A percentile compares a stretch with the other conserved stretches of the same genome.
phyloP scores from a whole-genome alignment of 2,888 invertebrate species.

The Mythimna ferrago region DNA sequence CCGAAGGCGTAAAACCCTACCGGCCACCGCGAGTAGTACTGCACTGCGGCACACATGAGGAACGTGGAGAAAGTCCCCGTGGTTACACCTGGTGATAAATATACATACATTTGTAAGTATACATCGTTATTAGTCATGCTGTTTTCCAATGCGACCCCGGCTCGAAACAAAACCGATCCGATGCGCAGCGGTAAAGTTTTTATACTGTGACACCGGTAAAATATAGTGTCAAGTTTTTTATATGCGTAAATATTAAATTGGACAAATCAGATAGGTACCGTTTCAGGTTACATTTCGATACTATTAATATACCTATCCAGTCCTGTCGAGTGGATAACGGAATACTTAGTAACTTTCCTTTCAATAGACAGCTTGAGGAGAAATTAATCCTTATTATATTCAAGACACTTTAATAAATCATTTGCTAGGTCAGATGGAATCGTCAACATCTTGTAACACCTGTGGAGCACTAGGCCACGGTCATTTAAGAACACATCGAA shows the following conservation, averaged over 20 bases:
- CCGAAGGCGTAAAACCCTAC: conserved; percentile 92
- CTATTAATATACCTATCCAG: not conserved
- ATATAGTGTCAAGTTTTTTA: conserved; percentile 6
- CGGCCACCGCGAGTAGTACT: conserved; percentile 92
- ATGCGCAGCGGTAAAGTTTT: conserved; percentile 41
- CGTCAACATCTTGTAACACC: not conserved
- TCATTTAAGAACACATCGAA: not conserved
- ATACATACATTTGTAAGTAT: conserved; percentile 26
- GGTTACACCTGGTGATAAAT: conserved; percentile 78
- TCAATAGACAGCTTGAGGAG: conserved; percentile 7
- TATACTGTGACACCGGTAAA: conserved; percentile 19
- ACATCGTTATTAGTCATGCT: conserved; percentile 31
- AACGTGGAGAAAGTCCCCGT: conserved; percentile 92
- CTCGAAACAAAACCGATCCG: conserved; percentile 23
- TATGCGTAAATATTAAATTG: conserved; percentile 10
- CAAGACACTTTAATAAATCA: not conserved
- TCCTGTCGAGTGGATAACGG: conserved; percentile 23
- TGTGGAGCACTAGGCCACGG: not conserved
- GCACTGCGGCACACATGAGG: conserved; percentile 91
- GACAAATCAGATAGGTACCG: conserved; percentile 20
- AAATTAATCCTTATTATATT: conserved; percentile 11
- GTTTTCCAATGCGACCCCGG: conserved; percentile 45
- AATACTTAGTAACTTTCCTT: not conserved
- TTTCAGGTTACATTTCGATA: conserved; percentile 1
- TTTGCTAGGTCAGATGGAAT: not conserved